Base-by-base conservation (phyloP, 2,888 invertebrate genomes). In the Lepidocyrtinus sp. region DNA sequence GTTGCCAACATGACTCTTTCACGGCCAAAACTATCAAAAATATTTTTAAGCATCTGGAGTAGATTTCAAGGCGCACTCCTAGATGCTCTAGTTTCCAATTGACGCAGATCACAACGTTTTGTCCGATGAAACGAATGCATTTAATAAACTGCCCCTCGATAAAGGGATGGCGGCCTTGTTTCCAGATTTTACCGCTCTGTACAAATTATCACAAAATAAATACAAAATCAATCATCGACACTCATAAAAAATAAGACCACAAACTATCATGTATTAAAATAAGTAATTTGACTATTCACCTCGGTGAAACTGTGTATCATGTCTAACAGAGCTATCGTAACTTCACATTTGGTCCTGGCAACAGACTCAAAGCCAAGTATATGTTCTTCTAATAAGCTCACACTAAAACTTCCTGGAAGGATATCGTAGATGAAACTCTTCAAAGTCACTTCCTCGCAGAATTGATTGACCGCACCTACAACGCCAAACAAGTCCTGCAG, bases 351-450 rank as follows among this genome's bases (percentile, higher is more conserved):
- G 9, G 75, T 65, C 1, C 26, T 17, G 1, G 79, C 65, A 7
- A 86, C 80, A 78, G 83, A 82, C 74, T 86, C 86, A 26, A 75
- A 75, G 17, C 84, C 84, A 17, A 86, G 68, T 3, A 86, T 74
- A 1, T 84, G 59, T n/a, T 81, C 82, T 36, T 76, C 84, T 17
- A 78, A 24, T 9, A 82, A 62, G 19, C 82, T 65, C 0, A 79
- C 74, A 17, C 19, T 24, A n/a, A 70, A 36, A 65, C 67, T 15
- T 26, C 81, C 62, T 63, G 76, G 71, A 65, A 75, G 2, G 19
- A 46, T 12, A 26, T 76, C 45, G 76, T 82, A 75, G 64, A 85
- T 70, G 75, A 79, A 36, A 55, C 36, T 45, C 22, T 74, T 59
- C 3, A 79, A 26, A 9, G 74, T 36, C 0, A 79, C 17, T 26